Evolutionary conservation across 2,113 vertebrate species (phyloP), one percentile per base, ranked within the genome.

Genomic region (Eudyptes chrysolophus): DNA sequence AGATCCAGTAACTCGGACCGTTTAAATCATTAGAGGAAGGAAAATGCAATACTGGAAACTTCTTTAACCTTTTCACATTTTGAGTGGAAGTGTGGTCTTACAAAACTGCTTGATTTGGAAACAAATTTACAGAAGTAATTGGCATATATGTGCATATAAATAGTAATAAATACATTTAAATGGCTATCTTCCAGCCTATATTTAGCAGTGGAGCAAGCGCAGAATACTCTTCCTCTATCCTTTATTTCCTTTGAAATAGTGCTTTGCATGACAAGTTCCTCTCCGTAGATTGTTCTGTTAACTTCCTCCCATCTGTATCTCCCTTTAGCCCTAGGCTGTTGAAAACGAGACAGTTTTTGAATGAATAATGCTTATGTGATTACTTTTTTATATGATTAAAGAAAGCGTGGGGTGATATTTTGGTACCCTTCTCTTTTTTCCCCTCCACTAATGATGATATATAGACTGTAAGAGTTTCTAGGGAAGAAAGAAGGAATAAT

Each of bases 321-420:
- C 83, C 51, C 75, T 89, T 88, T 97, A 92, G 94, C 95, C 88
- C 10, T 17, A 81, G 95, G 96, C 95, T 88, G 72, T 89, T 88
- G 75, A 87, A 94, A 96, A 97, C 90, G 87, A 97, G 92, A 94
- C 86, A 86, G 79, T 92, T 94, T 96, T 88, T 94, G 90, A 94
- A 95, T 96, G 94, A 97, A 71, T 95, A 96, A 97, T 97, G 95
- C 90, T 78, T 70, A 84, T 92, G 60, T 86, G 96, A 97, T 97
- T 75, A 76, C 92, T 95, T 86, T 61, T 93, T 95, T 55, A 75
- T 70, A 90, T 92, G 88, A 94, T 95, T 94, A 96, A 97, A 95
- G 79, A 95, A 96, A 80, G 85, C 16, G 42, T 92, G 34, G 62
- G 70, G 75, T 94, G 95, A 77, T 97, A 97, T 95, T 97, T 94